Evolutionary conservation across 2,888 invertebrate genomes (phyloP).

Genomic region (Habrosyne pyritoides): DNA sequence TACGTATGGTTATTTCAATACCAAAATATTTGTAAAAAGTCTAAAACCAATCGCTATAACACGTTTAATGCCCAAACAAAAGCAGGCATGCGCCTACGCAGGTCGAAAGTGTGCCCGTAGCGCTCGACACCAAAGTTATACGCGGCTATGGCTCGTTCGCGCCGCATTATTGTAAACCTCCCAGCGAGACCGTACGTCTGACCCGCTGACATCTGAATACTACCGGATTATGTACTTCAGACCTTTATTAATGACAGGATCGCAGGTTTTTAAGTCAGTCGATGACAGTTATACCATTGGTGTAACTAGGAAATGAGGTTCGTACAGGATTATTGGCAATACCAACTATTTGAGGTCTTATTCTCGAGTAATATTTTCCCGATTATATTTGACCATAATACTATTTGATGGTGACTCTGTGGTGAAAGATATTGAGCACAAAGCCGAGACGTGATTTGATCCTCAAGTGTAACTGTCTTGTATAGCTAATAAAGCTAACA

Average conservation of each 20-base stretch:
- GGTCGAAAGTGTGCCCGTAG: slow-evolving; percentile 53
- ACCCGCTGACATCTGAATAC: slow-evolving; percentile 43
- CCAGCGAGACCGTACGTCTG: slow-evolving; percentile 22
- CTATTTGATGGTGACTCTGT: no score
- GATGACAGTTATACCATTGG: neutral
- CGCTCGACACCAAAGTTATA: slow-evolving; percentile 36
- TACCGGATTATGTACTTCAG: slow-evolving; percentile 30
- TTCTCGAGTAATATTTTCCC: no score
- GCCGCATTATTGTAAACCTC: slow-evolving; percentile 23
- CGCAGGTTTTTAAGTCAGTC: neutral
- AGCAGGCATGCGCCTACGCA: slow-evolving; percentile 50
- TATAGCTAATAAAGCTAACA: no score
- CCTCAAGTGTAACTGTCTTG: no score
- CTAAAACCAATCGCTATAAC: slow-evolving; percentile 1
- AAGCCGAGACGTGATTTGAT: no score
- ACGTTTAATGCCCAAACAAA: neutral
- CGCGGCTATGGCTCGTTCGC: slow-evolving; percentile 24
- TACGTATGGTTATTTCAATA: no score
- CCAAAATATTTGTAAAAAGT: neutral
- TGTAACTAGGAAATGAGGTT: neutral
- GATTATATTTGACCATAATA: no score
- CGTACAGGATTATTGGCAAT: no score
- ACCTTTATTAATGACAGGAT: neutral
- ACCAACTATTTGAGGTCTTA: no score
- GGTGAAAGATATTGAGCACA: no score